Base-by-base conservation (phyloP, 2,888 invertebrate species). In the Myopa testacea region DNA sequence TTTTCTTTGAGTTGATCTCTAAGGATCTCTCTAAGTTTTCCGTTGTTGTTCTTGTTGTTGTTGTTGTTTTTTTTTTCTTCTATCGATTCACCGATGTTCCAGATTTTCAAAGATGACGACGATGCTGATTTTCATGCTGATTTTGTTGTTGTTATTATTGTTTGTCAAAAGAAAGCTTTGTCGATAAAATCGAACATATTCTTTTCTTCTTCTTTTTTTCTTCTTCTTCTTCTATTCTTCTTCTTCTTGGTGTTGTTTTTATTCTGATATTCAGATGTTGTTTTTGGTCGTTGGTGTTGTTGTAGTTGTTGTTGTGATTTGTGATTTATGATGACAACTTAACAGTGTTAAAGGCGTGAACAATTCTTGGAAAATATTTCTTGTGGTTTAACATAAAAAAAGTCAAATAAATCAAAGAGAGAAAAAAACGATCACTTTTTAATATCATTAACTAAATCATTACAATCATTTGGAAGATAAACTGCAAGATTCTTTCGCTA, bases 291-390 rank as follows among this genome's bases (percentile, higher is more conserved):
- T 65, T 65, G 38, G 16, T 38, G 34, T 65, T 65, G 7, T 10
- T 6, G 7, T 45, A 26, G 45, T 73, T 73, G 62, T 73, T 45
- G 10, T 73, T 26, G 62, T 62, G 63, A 8, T 63, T 34, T 16
- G 63, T 50, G 74, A 74, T 74, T 74, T 74, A 74, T 74, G 74
- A 52, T 50, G 65, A 74, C 74, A 74, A 65, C 52, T 65, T 74
- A 38, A 65, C 34, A 40, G 50, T 60, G 16, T 45, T 74, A 19
- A 34, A 74, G 74, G 74, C 65, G 74, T 74, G 45, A 74, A 74
- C 45, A 65, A 50, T 74, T 74, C 74, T 34, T n/a, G 74, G 74
- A 74, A 71, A 71, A 38, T 37, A 65, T 16, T 65, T 65, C 65
- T 65, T 65, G 16, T 62, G 3, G 5, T 12, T 55, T 16, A n/a